phyloP scores from a whole-genome alignment of 2,797 vertebrate species.

The Arvicola amphibius region DNA sequence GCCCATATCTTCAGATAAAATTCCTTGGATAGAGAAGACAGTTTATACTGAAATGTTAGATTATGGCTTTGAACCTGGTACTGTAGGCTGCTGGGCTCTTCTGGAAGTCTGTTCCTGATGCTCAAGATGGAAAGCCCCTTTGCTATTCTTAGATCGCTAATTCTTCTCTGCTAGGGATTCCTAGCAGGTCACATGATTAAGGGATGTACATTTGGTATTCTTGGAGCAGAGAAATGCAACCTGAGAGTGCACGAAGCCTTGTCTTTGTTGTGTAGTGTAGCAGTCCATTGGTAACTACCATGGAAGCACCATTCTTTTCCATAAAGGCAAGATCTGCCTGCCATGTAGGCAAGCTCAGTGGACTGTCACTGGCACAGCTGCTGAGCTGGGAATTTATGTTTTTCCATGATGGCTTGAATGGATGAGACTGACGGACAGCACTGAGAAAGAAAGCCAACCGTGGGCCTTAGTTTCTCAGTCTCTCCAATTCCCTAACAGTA shows the following conservation, averaged over 20 bases:
- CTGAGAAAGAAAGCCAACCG: not conserved
- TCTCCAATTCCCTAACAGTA: not conserved
- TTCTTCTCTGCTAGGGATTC: not conserved
- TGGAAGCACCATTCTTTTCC: not conserved
- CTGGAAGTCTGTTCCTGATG: not conserved
- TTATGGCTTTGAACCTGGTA: conserved; percentile 1
- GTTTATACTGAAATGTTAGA: not conserved
- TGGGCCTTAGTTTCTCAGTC: not conserved
- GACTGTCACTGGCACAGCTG: not conserved
- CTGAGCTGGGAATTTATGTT: not conserved
- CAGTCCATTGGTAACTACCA: not conserved
- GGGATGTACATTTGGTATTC: not conserved
- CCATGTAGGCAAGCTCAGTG: not conserved
- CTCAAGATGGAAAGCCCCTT: not conserved
- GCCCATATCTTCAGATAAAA: not conserved
- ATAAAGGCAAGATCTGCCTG: not conserved
- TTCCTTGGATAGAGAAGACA: not conserved
- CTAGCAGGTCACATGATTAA: not conserved
- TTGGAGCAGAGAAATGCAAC: not conserved
- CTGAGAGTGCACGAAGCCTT: not conserved
- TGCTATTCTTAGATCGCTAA: not conserved
- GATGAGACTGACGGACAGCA: not conserved
- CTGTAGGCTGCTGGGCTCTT: not conserved
- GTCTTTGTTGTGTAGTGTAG: not conserved
- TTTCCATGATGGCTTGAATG: not conserved